These are phyloP conservation scores for Amblyjoppa fuscipennis DNA, from an alignment of 2,888 invertebrate genomes.

Conservation along the genomic window DNA sequence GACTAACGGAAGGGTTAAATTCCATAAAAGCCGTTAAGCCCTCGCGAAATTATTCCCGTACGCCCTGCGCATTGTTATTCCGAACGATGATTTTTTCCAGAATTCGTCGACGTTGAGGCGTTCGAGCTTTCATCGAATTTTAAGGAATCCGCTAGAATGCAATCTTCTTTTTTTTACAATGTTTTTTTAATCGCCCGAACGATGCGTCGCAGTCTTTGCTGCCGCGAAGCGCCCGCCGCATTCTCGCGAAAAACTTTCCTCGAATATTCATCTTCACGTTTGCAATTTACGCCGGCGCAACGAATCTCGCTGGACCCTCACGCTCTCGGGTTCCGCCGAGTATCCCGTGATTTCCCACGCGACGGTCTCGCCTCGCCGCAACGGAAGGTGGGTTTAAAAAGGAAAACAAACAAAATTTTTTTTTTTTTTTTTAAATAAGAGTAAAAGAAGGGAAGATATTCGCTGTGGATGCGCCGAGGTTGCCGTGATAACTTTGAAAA, in stretches of 20 bases:
- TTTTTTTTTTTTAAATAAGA: background rate
- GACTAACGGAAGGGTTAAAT: conserved; percentile 27
- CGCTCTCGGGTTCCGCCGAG: conserved; percentile 32
- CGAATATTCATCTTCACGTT: conserved; percentile 8
- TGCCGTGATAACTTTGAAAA: background rate
- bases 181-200: background rate
- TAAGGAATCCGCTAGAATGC: no score
- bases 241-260: background rate
- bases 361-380: conserved; percentile 46
- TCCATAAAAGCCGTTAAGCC: background rate
- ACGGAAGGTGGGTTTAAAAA: background rate
- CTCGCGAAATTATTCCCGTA: background rate
- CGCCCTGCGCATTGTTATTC: background rate
- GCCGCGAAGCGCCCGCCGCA: background rate
- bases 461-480: background rate
- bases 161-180: background rate
- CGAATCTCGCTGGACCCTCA: conserved; percentile 27
- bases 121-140: background rate
- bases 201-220: background rate
- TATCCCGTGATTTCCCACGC: conserved; percentile 64
- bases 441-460: background rate
- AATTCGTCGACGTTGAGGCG: background rate
- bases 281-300: conserved; percentile 43
- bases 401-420: background rate
- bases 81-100: background rate